Conservation (phyloP, 2,797 vertebrate genomes). For the Phataginus tricuspis region DNA sequence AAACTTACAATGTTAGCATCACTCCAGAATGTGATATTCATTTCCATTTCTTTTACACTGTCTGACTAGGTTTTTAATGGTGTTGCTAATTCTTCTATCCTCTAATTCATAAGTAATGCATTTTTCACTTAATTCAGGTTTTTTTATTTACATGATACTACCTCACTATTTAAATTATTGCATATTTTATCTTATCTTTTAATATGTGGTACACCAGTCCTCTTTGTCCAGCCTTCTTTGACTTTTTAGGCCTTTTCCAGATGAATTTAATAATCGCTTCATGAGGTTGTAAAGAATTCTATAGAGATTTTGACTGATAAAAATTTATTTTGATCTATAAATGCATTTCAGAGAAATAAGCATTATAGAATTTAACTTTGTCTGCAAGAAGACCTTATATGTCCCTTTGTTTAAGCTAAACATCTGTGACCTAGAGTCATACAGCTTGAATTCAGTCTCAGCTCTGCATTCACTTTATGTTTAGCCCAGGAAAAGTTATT, state of each 20-base stretch:
- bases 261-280: not conserved
- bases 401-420: not conserved
- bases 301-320: not conserved
- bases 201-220: not conserved
- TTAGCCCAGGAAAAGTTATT: not conserved
- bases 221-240: not conserved
- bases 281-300: not conserved
- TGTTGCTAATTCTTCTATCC: not conserved
- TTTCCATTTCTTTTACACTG: not conserved
- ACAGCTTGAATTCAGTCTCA: not conserved
- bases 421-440: not conserved
- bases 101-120: not conserved
- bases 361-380: not conserved
- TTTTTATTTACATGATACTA: not conserved
- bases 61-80: not conserved
- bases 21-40: not conserved
- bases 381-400: not conserved
- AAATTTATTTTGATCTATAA: not conserved
- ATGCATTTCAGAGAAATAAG: not conserved
- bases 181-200: not conserved
- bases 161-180: not conserved
- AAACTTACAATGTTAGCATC: not conserved
- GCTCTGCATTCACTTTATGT: not conserved
- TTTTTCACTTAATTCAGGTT: not conserved
- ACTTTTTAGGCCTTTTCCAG: not conserved